Evolutionary conservation across 2,113 vertebrate genomes (phyloP).

Genomic region (Indicator indicator): DNA sequence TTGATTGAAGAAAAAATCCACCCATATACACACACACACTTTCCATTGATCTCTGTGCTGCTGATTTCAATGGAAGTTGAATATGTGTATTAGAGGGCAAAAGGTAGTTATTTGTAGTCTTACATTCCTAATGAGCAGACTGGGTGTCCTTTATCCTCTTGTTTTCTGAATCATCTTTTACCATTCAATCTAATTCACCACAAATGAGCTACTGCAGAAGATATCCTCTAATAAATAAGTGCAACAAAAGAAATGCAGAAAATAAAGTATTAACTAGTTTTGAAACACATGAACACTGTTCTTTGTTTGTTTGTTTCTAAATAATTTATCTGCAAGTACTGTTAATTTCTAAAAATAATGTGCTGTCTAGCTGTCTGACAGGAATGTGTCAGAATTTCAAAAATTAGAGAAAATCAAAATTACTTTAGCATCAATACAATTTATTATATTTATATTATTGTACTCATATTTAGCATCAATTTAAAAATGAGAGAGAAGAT

Average conservation of each 20-base stretch:
- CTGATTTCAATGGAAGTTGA: not conserved
- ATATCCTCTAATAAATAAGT: not conserved
- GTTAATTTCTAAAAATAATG: not conserved
- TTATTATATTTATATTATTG: no score
- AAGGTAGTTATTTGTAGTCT: constrained; percentile 22
- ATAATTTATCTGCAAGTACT: not conserved
- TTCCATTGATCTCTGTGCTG: constrained; percentile 8
- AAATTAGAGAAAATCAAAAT: not conserved
- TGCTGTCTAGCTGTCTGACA: not conserved
- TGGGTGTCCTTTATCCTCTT: not conserved
- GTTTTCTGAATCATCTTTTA: constrained; percentile 8
- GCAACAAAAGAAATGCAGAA: not conserved
- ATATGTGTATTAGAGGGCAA: not conserved
- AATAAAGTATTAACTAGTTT: not conserved
- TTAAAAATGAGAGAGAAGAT: not conserved
- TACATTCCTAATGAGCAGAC: not conserved
- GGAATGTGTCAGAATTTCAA: not conserved
- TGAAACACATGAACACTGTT: not conserved
- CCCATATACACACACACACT: not conserved
- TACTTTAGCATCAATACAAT: not conserved
- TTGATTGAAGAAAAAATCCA: not conserved
- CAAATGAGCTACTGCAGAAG: not conserved
- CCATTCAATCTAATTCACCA: not conserved
- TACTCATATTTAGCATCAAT: no score
- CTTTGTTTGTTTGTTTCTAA: not conserved